Percentiles rank a stretch among this genome's conserved stretches.
Evolutionary conservation across 2,797 vertebrate species (phyloP).

Genomic region (Rhinichthys osculus): DNA sequence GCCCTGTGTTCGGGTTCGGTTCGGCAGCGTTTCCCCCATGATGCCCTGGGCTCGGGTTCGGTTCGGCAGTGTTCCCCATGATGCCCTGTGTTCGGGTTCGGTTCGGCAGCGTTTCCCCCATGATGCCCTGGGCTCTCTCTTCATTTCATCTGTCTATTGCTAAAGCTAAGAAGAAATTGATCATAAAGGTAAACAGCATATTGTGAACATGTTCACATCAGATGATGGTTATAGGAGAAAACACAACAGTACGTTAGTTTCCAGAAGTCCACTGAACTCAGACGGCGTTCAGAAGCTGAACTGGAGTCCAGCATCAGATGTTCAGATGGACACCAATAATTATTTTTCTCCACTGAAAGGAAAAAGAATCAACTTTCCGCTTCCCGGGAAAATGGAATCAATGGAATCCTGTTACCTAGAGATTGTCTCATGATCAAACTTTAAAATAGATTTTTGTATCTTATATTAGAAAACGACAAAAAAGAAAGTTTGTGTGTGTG

Average conservation of each 20-base stretch:
- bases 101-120: too few relatives aligned
- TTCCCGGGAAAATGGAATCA: constrained; percentile 25
- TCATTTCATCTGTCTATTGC: background rate
- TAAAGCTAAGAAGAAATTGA: background rate
- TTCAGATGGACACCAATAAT: constrained; percentile 34
- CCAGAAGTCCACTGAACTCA: background rate
- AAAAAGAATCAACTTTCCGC: constrained; percentile 37
- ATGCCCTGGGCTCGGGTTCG: too few relatives aligned
- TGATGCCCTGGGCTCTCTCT: background rate
- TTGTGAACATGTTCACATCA: background rate
- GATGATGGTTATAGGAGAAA: background rate
- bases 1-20: too few relatives aligned
- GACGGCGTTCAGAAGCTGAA: background rate
- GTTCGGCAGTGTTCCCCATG: too few relatives aligned
- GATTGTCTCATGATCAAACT: constrained; percentile 39
- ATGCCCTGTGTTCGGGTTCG: too few relatives aligned
- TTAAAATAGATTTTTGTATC: constrained; percentile 37
- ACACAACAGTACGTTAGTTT: background rate
- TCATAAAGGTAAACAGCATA: background rate
- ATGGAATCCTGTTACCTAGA: constrained; percentile 31
- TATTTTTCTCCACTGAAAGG: constrained; percentile 14
- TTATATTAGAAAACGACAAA: background rate
- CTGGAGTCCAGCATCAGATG: background rate
- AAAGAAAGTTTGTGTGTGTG: background rate
- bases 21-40: too few relatives aligned